phyloP scores from a whole-genome alignment of 2,888 invertebrate species.

The Cyclophora albipunctata region DNA sequence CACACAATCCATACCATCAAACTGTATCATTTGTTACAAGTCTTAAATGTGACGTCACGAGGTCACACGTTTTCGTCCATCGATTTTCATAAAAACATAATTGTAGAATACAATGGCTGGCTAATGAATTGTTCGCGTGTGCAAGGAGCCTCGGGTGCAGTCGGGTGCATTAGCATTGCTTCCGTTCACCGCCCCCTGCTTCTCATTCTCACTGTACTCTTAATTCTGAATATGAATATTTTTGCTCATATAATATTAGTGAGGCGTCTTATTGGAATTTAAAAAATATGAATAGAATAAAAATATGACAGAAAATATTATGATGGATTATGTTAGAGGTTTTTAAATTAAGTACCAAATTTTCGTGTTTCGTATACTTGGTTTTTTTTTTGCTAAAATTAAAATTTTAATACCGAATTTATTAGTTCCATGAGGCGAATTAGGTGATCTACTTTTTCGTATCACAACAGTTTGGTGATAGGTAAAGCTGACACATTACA shows the following conservation, averaged over 20 bases:
- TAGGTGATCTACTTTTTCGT: too few relatives aligned
- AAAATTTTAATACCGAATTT: too few relatives aligned
- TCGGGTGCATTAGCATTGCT: constrained; percentile 72
- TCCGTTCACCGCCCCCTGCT: constrained; percentile 55
- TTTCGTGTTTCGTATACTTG: too few relatives aligned
- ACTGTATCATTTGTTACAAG: too few relatives aligned
- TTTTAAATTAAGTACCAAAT: too few relatives aligned
- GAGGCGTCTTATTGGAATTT: neutral
- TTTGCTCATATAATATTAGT: neutral
- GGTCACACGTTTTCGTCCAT: constrained; percentile 3
- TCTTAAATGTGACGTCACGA: neutral
- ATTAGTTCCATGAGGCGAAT: too few relatives aligned
- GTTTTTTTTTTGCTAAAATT: too few relatives aligned
- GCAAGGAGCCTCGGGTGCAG: constrained; percentile 48
- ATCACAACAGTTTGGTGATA: too few relatives aligned
- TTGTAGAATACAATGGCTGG: constrained; percentile 43
- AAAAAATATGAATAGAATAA: neutral
- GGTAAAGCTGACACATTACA: too few relatives aligned
- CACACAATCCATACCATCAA: too few relatives aligned
- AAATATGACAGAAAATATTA: too few relatives aligned
- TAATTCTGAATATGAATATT: neutral
- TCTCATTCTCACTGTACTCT: constrained; percentile 4
- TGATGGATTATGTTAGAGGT: too few relatives aligned
- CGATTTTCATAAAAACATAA: constrained; percentile 23
- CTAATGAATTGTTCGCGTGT: constrained; percentile 71